These are phyloP conservation scores for Petrocephalus microphthalmus DNA, from an alignment of 2,113 vertebrate genomes.

Conservation along the genomic window DNA sequence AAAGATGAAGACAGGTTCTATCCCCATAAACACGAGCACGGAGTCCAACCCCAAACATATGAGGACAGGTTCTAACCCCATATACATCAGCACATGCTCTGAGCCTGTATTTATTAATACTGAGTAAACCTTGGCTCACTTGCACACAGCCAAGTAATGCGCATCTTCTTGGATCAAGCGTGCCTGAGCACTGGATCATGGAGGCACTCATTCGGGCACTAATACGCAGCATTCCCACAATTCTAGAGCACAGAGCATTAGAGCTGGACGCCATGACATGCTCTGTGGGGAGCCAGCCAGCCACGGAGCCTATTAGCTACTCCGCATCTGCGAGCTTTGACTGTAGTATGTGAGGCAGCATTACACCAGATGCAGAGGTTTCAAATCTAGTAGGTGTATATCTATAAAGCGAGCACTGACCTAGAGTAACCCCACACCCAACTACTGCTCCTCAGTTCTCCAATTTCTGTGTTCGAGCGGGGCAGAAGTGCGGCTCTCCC, in stretches of 20 bases:
- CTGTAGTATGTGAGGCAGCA: background rate
- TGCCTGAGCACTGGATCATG: background rate
- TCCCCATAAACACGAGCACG: conserved; percentile 39
- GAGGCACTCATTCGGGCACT: background rate
- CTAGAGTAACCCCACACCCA: conserved; percentile 25
- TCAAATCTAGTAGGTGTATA: conserved; percentile 11
- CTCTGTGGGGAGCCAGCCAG: background rate
- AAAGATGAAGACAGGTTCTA: background rate
- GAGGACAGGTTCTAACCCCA: background rate
- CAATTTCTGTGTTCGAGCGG: conserved; percentile 41
- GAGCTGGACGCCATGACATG: background rate
- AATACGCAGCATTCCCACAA: background rate
- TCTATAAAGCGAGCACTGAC: conserved; percentile 33
- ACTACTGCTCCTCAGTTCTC: conserved; percentile 50
- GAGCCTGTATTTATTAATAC: background rate
- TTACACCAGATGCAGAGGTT: background rate
- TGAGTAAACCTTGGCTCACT: background rate
- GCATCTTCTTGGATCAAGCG: background rate
- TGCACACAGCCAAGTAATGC: background rate
- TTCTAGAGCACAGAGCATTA: background rate
- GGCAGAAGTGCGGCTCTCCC: conserved; percentile 46
- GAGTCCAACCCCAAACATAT: conserved; percentile 17
- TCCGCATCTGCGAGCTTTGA: background rate
- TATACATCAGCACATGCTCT: background rate
- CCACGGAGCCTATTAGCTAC: background rate